Percentiles rank a stretch among this genome's conserved stretches.
phyloP scores from a whole-genome alignment of 2,888 invertebrate genomes.

The Lithophane socia region DNA sequence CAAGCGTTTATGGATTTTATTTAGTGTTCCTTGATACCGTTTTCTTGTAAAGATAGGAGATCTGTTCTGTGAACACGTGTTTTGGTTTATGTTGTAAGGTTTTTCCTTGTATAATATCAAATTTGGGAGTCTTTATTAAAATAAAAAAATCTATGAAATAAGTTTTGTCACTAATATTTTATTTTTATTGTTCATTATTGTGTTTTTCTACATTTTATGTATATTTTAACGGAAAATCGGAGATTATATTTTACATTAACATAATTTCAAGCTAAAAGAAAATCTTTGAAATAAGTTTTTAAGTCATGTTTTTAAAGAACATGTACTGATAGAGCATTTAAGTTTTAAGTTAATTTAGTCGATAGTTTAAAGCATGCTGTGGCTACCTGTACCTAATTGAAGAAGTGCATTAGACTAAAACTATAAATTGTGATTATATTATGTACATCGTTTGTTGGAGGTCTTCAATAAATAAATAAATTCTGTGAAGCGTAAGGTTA shows the following conservation, averaged over 20 bases:
- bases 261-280: neutral
- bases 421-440: neutral
- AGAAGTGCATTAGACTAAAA: neutral
- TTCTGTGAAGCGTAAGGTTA: neutral
- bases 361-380: neutral
- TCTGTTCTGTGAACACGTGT: constrained; percentile 26
- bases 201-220: neutral
- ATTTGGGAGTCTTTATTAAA: neutral
- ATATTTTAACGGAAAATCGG: neutral
- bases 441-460: neutral
- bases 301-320: neutral
- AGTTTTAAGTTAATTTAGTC: neutral
- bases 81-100: constrained; percentile 6
- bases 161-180: neutral
- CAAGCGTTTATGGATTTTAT: constrained; percentile 54
- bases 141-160: neutral
- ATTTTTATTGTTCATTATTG: neutral
- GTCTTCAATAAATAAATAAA: neutral
- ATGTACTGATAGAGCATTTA: neutral
- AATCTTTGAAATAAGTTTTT: neutral
- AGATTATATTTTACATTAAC: too few relatives aligned
- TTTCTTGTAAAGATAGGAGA: constrained; percentile 35
- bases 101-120: constrained; percentile 18
- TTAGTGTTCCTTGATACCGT: constrained; percentile 37
- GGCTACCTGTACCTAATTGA: neutral